Evolutionary conservation across 2,888 invertebrate species (phyloP).

Genomic region (Lampropteryx suffumata): DNA sequence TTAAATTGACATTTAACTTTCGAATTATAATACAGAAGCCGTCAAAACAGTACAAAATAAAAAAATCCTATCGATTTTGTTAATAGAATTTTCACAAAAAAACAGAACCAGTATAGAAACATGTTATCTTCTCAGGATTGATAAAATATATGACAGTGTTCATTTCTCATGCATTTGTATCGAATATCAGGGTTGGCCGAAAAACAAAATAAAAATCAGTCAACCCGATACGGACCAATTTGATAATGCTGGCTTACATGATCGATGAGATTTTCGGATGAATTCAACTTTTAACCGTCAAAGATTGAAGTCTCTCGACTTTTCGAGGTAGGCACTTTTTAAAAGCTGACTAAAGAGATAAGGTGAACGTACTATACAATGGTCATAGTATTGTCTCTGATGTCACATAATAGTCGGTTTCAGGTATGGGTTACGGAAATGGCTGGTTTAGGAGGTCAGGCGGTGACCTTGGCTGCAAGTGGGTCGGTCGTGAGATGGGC

Average conservation of each 20-base stretch:
- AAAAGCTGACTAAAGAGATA: constrained; percentile 5
- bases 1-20: constrained; percentile 23
- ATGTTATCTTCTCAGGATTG: too few species aligned
- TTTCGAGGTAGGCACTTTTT: constrained; percentile 21
- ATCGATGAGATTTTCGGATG: constrained; percentile 47
- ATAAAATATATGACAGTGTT: background rate
- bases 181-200: constrained; percentile 28
- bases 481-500: constrained; percentile 80
- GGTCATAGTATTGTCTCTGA: constrained; percentile 2
- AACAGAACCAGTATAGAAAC: too few species aligned
- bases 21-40: constrained; percentile 9
- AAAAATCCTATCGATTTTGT: too few species aligned
- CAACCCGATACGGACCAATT: constrained; percentile 35
- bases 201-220: constrained; percentile 27
- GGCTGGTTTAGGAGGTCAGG: constrained; percentile 72
- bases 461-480: constrained; percentile 78
- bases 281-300: constrained; percentile 39
- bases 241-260: constrained; percentile 38
- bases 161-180: constrained; percentile 23
- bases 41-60: constrained; percentile 1
- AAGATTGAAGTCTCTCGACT: constrained; percentile 25
- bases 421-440: constrained; percentile 58
- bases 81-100: too few species aligned
- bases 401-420: constrained; percentile 44
- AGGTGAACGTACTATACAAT: constrained; percentile 19